Conservation (phyloP, 2,113 vertebrate species). For the Theristicus caerulescens region DNA sequence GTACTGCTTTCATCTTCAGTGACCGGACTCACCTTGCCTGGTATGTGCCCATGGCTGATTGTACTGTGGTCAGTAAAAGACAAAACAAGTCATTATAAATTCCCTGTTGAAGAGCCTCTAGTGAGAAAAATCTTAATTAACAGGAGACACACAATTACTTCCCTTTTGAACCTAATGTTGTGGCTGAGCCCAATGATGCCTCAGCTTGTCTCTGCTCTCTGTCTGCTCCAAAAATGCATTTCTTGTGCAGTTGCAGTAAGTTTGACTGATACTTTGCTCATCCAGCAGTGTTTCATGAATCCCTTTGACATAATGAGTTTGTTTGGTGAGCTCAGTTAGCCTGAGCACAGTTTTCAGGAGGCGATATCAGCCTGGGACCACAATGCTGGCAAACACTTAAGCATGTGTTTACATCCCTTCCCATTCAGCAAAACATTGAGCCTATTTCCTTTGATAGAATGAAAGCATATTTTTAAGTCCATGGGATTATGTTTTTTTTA, state of each 20-base stretch:
- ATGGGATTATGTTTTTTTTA: neutral
- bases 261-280: neutral
- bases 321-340: neutral
- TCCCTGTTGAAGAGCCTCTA: neutral
- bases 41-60: neutral
- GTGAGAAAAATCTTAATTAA: neutral
- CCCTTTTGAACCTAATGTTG: neutral
- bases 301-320: neutral
- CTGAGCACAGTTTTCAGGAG: neutral
- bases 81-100: neutral
- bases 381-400: neutral
- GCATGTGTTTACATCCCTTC: neutral
- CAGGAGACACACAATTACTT: neutral
- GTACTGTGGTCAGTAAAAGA: neutral
- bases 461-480: neutral
- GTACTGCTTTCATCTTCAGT: neutral
- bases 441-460: neutral
- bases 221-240: neutral
- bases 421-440: neutral
- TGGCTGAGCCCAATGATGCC: neutral
- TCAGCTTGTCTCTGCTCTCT: neutral
- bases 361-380: neutral
- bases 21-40: neutral
- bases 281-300: neutral
- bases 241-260: neutral